Evolutionary conservation across 2,797 vertebrate genomes (phyloP).

Genomic region (Thunnus albacares): DNA sequence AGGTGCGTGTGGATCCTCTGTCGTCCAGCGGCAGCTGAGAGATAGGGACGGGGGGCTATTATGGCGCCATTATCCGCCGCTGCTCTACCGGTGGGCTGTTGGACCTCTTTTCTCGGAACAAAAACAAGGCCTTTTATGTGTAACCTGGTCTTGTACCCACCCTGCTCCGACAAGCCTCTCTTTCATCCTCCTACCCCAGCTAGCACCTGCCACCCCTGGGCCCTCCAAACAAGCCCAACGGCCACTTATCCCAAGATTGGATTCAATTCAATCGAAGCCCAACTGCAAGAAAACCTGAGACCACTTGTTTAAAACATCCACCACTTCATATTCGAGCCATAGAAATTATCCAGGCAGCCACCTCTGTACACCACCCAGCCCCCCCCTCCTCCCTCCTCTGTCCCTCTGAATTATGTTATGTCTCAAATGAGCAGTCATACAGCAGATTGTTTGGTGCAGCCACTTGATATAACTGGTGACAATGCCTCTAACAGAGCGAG

Average conservation of each 20-base stretch:
- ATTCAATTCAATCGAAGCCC: constrained; percentile 43
- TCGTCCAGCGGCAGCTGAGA: constrained; percentile 81
- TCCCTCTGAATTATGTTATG: constrained; percentile 70
- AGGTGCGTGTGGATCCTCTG: constrained; percentile 83
- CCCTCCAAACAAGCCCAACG: constrained; percentile 68
- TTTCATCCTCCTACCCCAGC: constrained; percentile 68
- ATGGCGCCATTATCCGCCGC: constrained; percentile 68
- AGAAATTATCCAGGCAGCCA: constrained; percentile 54
- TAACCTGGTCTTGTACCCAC: constrained; percentile 75
- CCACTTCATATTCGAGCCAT: constrained; percentile 53
- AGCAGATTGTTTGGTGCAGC: constrained; percentile 81
- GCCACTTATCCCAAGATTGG: constrained; percentile 59
- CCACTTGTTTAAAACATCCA: constrained; percentile 58
- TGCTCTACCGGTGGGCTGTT: constrained; percentile 69
- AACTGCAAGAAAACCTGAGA: constrained; percentile 52
- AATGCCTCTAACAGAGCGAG: constrained; percentile 81
- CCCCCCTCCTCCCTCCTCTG: constrained; percentile 13
- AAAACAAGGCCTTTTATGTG: constrained; percentile 76
- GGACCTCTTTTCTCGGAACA: constrained; percentile 65
- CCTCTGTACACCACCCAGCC: constrained; percentile 39
- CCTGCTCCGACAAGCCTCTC: constrained; percentile 62
- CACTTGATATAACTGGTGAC: constrained; percentile 80
- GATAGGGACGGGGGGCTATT: constrained; percentile 69
- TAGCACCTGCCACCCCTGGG: constrained; percentile 71
- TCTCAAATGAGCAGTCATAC: constrained; percentile 84